Percentiles rank a stretch among this genome's conserved stretches.
Evolutionary conservation across 2,888 invertebrate species (phyloP).

Genomic region (Stenurella melanura): DNA sequence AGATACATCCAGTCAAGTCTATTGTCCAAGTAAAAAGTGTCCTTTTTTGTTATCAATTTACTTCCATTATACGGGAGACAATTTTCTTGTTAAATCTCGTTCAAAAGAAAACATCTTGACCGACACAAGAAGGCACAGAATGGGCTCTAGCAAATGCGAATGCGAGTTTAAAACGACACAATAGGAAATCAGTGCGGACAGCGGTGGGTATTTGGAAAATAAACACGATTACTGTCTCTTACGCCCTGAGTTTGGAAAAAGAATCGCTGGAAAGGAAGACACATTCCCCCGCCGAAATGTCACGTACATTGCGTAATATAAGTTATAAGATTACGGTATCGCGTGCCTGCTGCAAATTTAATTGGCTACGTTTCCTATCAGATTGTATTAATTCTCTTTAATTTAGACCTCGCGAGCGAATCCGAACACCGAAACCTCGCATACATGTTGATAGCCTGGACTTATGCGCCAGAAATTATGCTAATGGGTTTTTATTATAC

Average conservation of each 20-base stretch:
- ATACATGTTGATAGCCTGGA: conserved; percentile 11
- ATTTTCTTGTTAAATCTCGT: conserved; percentile 52
- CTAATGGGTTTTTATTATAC: conserved; percentile 45
- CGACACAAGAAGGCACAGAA: conserved; percentile 50
- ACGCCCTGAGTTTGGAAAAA: conserved; percentile 21
- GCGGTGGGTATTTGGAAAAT: conserved; percentile 56
- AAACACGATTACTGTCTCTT: conserved; percentile 54
- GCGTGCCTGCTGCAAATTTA: conserved; percentile 63
- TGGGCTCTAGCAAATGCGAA: conserved; percentile 35
- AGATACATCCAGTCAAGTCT: conserved; percentile 14
- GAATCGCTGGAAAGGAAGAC: conserved; percentile 49
- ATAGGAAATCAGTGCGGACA: conserved; percentile 62
- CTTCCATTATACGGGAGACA: conserved; percentile 48
- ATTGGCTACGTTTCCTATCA: conserved; percentile 63
- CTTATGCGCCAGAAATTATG: conserved; percentile 38
- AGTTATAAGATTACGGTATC: conserved; percentile 63
- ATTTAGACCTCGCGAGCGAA: conserved; percentile 52
- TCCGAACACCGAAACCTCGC: conserved; percentile 26
- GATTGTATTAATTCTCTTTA: conserved; percentile 65
- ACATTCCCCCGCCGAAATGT: conserved; percentile 56
- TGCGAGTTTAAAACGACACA: conserved; percentile 59
- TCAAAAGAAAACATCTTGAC: conserved; percentile 55
- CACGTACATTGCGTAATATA: conserved; percentile 56
- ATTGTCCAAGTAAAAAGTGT: conserved; percentile 39
- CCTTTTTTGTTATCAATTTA: conserved; percentile 44